Conservation (phyloP, 2,113 vertebrate genomes). For the Pseudonaja textilis region DNA sequence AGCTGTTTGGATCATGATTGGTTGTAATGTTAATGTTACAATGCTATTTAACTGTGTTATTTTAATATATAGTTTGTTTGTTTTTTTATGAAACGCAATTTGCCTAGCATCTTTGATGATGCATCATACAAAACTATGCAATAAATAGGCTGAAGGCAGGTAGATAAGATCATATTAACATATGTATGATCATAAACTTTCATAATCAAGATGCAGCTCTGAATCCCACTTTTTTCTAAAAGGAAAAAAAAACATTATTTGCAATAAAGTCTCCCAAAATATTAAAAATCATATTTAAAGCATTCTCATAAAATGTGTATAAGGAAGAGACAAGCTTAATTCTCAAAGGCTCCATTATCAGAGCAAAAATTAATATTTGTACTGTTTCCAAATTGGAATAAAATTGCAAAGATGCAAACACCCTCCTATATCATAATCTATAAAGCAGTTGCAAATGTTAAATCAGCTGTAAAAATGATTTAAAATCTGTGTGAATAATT, state of each 20-base stretch:
- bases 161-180: constrained; percentile 71
- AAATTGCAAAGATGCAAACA: constrained; percentile 79
- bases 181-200: constrained; percentile 80
- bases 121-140: not conserved
- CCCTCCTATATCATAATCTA: constrained; percentile 75
- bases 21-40: not conserved
- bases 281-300: constrained; percentile 88
- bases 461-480: constrained; percentile 78
- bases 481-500: constrained; percentile 78
- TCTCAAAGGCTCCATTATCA: constrained; percentile 84
- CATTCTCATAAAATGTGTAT: constrained; percentile 75
- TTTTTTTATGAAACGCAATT: not conserved
- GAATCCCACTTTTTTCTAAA: constrained; percentile 68
- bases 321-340: constrained; percentile 77
- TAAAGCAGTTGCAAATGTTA: constrained; percentile 78
- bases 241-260: constrained; percentile 58
- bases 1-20: not conserved
- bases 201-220: constrained; percentile 69
- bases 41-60: not conserved
- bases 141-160: constrained; percentile 51
- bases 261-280: constrained; percentile 84
- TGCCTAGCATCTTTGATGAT: not conserved
- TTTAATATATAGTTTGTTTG: not conserved
- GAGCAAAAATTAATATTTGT: constrained; percentile 87
- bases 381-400: constrained; percentile 83